Conservation (phyloP, 2,113 vertebrate species). For the Hippocampus guttulatus region DNA sequence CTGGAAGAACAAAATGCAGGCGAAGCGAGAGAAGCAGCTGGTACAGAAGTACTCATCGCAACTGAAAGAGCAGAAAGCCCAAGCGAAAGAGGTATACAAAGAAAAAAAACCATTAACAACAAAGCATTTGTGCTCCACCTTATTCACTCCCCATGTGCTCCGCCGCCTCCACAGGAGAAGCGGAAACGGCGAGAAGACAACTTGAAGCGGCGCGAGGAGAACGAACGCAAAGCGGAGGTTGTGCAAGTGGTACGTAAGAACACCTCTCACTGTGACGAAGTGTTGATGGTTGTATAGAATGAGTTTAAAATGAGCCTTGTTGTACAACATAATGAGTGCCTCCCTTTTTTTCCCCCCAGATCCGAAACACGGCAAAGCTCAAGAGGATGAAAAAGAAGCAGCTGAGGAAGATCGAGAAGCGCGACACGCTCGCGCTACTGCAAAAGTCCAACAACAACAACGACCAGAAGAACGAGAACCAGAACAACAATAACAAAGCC, state of each 20-base stretch:
- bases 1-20: constrained; percentile 87
- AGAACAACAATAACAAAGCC: constrained; percentile 44
- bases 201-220: constrained; percentile 79
- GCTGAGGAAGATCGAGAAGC: constrained; percentile 82
- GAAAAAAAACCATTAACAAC: not conserved
- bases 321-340: not conserved
- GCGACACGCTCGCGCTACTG: constrained; percentile 82
- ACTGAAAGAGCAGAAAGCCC: constrained; percentile 78
- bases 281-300: not conserved
- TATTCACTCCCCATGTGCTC: not conserved
- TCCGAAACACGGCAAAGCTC: constrained; percentile 86
- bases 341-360: constrained; percentile 62
- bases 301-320: too few species aligned
- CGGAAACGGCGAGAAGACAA: constrained; percentile 82
- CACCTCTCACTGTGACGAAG: not conserved
- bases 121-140: not conserved
- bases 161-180: constrained; percentile 74
- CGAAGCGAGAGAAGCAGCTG: constrained; percentile 76
- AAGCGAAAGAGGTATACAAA: constrained; percentile 74
- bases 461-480: constrained; percentile 20
- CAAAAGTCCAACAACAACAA: constrained; percentile 65
- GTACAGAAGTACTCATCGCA: constrained; percentile 74
- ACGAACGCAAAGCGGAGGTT: constrained; percentile 83
- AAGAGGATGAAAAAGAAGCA: constrained; percentile 92
- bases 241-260: constrained; percentile 88